Percentiles rank a stretch among this genome's conserved stretches.
These are phyloP conservation scores for Calephelis virginiensis DNA, from an alignment of 1,140 invertebrate species.

Conservation along the genomic window DNA sequence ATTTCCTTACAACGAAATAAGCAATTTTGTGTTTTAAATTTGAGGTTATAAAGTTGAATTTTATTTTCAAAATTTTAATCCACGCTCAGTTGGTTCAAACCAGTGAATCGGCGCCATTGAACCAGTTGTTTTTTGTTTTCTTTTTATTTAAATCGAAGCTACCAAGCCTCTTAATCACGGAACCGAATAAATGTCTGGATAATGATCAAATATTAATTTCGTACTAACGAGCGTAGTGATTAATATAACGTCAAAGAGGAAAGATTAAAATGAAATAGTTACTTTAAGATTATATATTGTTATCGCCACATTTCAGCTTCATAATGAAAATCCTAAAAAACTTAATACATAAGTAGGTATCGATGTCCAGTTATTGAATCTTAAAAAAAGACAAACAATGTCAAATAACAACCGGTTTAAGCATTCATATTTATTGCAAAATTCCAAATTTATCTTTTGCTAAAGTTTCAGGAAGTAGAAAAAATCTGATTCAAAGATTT, in stretches of 20 bases:
- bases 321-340: too few relatives aligned
- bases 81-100: not conserved
- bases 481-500: too few relatives aligned
- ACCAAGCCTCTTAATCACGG: constrained; percentile 7
- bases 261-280: too few relatives aligned
- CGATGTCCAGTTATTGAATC: too few relatives aligned
- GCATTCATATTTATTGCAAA: too few relatives aligned
- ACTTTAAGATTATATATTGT: too few relatives aligned
- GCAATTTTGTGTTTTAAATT: not conserved
- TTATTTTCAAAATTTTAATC: not conserved
- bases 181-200: constrained; percentile 7
- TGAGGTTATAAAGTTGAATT: not conserved
- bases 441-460: too few relatives aligned
- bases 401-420: too few relatives aligned
- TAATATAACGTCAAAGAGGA: not conserved
- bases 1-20: not conserved
- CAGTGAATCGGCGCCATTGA: constrained; percentile 9
- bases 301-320: too few relatives aligned
- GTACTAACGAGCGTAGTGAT: constrained; percentile 2
- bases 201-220: constrained; percentile 16
- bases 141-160: constrained; percentile 12
- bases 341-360: too few relatives aligned
- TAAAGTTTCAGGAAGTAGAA: too few relatives aligned
- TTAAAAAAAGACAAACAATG: too few relatives aligned
- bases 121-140: constrained; percentile 3